Base-by-base conservation (phyloP, 2,797 vertebrate genomes). In the Staurois parvus region DNA sequence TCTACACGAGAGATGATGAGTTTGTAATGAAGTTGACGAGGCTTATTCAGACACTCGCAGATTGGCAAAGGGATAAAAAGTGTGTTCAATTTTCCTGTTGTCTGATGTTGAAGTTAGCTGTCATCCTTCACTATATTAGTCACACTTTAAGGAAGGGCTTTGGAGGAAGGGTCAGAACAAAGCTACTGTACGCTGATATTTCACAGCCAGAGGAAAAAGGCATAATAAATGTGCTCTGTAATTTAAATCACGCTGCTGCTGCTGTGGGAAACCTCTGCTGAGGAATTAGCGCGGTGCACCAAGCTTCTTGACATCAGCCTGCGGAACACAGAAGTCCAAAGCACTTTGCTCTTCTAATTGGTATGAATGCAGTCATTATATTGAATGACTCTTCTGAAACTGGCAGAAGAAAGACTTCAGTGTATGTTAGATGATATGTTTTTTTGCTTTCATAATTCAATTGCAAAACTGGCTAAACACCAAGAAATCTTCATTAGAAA, bases 1-100 rank as follows among this genome's bases (percentile, higher is more conserved):
- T 95, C 94, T 92, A 95, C 94, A 96, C 93, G 94, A 95, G 94
- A 94, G 94, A 95, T 95, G 94, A 95, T 93, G 94, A 95, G 93
- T 95, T 94, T 95, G 93, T 95, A 95, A 95, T 95, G 92, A 95
- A 96, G 95, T 95, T 95, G 94, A 96, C 93, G 93, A 93, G 94
- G 93, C 95, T 96, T 95, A 96, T 96, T 96, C 94, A 95, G 95
- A 93, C 93, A 81, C 93, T 94, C 91, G 0, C 93, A 94, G 94
- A 95, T 95, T 94, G 94, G 94, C 92, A 94, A 94, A 92, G 92
- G 95, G 95, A 95, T 95, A 95, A 95, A 95, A 95, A 95, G 94
- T 95, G 92, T 95, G 94, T 95, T 95, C 93, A 95, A 95, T 96
- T 96, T 95, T 94, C 94, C 91, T 94, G 93, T 93, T 93, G 94